Conservation (phyloP, 2,113 vertebrate genomes). For the Irena cyanogastra region DNA sequence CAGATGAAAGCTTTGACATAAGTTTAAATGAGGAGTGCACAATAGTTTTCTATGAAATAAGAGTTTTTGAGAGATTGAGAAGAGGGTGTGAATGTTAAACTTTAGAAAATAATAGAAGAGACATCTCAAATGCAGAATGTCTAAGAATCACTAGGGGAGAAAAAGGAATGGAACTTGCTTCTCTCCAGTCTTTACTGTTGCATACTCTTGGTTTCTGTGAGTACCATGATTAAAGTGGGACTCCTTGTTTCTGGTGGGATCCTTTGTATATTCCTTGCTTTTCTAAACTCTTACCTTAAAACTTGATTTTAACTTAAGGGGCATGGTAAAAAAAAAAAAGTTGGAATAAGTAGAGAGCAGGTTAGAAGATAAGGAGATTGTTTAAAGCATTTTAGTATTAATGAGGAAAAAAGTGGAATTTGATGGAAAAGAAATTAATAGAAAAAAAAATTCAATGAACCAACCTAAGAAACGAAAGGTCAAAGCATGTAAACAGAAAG, state of each 20-base stretch:
- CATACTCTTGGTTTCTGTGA: background rate
- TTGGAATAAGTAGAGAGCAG: background rate
- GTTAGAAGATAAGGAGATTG: background rate
- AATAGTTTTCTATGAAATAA: background rate
- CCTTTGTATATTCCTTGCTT: background rate
- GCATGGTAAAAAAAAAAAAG: background rate
- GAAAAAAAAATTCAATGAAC: background rate
- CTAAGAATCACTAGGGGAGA: background rate
- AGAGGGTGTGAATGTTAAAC: background rate
- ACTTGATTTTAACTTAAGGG: background rate
- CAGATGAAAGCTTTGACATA: background rate
- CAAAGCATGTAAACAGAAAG: background rate
- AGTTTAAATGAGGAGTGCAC: background rate
- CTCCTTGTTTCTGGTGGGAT: background rate
- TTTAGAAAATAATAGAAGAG: background rate
- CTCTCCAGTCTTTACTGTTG: background rate
- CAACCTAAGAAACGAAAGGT: background rate
- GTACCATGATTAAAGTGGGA: background rate
- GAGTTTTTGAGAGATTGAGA: background rate
- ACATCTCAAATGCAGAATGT: background rate
- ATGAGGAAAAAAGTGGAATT: background rate
- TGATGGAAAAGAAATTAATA: background rate
- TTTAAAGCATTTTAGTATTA: background rate
- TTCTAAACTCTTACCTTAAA: background rate
- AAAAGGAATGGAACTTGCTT: background rate